phyloP scores from a whole-genome alignment of 2,797 vertebrate genomes.

The Sternotherus odoratus region DNA sequence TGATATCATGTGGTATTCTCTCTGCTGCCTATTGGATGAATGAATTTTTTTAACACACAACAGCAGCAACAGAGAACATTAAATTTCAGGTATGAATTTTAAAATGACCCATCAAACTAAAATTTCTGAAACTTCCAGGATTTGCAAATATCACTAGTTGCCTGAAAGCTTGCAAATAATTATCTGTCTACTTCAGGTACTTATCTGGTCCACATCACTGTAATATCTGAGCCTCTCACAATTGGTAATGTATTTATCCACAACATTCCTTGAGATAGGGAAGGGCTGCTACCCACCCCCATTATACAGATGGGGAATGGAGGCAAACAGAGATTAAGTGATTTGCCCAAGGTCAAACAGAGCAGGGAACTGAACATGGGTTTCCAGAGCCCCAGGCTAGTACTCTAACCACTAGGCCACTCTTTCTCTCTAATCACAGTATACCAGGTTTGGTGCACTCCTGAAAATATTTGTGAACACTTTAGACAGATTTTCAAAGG shows the following conservation, averaged over 20 bases:
- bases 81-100: not conserved
- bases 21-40: not conserved
- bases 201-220: not conserved
- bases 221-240: not conserved
- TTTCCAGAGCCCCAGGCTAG: not conserved
- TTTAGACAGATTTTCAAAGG: not conserved
- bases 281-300: slow-evolving; percentile 13
- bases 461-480: not conserved
- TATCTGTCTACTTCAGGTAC: not conserved
- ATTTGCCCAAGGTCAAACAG: slow-evolving; percentile 17
- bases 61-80: not conserved
- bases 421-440: not conserved
- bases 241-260: not conserved
- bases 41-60: not conserved
- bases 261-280: not conserved
- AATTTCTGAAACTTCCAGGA: not conserved
- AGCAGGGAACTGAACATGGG: not conserved
- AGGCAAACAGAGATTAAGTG: slow-evolving; percentile 19
- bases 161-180: not conserved
- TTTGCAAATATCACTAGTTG: not conserved
- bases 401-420: not conserved
- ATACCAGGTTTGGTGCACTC: not conserved
- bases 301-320: slow-evolving; percentile 11
- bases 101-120: not conserved
- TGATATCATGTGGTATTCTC: not conserved